Conservation (phyloP, 2,113 vertebrate species). For the Myotis lucifugus region DNA sequence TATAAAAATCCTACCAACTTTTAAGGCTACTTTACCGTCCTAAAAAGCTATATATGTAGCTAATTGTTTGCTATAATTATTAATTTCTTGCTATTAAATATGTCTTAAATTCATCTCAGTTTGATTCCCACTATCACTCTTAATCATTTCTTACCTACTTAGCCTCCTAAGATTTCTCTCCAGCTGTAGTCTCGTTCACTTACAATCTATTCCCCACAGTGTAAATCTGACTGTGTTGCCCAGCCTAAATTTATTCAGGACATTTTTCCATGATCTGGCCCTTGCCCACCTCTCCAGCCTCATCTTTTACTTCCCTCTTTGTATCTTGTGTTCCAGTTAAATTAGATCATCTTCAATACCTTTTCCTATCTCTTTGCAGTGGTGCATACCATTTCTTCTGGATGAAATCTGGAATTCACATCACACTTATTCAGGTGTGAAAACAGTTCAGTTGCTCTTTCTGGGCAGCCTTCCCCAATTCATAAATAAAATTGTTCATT, state of each 20-base stretch:
- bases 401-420: not conserved
- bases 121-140: not conserved
- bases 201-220: not conserved
- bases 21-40: not conserved
- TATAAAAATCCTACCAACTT: conserved; percentile 8
- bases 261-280: not conserved
- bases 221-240: not conserved
- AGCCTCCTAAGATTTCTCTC: not conserved
- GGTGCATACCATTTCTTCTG: not conserved
- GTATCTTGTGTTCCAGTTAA: not conserved
- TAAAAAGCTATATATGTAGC: not conserved
- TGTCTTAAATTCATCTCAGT: not conserved
- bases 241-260: not conserved
- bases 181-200: not conserved
- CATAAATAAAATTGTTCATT: conserved; percentile 26
- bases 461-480: not conserved
- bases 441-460: conserved; percentile 30
- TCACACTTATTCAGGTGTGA: not conserved
- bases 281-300: not conserved
- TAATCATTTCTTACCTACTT: not conserved
- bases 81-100: not conserved
- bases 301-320: not conserved
- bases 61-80: not conserved
- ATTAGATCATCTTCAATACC: not conserved
- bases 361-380: not conserved